Evolutionary conservation across 2,797 vertebrate species (phyloP).

Genomic region (Catamblyrhynchus diadema): DNA sequence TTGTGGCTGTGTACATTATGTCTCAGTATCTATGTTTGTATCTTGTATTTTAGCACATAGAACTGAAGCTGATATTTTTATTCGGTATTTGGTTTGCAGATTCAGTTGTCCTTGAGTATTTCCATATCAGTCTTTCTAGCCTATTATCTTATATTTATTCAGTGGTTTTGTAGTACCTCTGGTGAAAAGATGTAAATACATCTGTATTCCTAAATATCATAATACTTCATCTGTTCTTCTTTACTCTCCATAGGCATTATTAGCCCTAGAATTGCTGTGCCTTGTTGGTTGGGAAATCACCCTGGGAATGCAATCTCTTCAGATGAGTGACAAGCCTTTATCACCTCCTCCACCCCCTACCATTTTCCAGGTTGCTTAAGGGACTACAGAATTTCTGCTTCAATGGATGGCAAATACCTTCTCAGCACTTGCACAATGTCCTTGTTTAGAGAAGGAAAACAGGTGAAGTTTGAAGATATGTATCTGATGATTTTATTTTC

Average conservation of each 20-base stretch:
- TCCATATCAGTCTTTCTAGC: background rate
- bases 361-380: background rate
- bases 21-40: background rate
- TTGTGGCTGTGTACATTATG: background rate
- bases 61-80: background rate
- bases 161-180: background rate
- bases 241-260: background rate
- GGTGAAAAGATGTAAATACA: background rate
- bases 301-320: background rate
- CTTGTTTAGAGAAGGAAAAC: background rate
- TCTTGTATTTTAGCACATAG: background rate
- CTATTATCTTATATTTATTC: background rate
- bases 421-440: background rate
- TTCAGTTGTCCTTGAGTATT: background rate
- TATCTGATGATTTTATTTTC: background rate
- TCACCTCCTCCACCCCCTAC: background rate
- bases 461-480: background rate
- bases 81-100: background rate
- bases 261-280: background rate
- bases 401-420: background rate
- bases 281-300: background rate
- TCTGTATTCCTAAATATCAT: conserved; percentile 24
- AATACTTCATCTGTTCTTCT: background rate
- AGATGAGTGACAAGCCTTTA: conserved; percentile 14
- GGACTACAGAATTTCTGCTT: conserved; percentile 16